Conservation (phyloP, 2,113 vertebrate species). For the Collichthys lucidus region DNA sequence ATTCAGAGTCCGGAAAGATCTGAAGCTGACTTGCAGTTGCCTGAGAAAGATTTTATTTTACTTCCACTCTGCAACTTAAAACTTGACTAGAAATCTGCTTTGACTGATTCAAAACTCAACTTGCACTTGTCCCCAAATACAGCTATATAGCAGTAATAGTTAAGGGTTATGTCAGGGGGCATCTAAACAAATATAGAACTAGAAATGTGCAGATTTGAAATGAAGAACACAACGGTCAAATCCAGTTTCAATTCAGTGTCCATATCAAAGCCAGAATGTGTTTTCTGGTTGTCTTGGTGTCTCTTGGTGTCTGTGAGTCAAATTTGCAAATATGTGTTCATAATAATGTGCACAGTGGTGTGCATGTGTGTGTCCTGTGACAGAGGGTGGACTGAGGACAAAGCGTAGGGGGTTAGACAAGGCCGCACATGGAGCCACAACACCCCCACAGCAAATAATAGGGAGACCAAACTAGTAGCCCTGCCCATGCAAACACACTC, state of each 20-base stretch:
- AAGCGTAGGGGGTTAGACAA: slow-evolving; percentile 53
- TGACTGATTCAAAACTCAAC: background rate
- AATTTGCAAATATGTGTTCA: slow-evolving; percentile 16
- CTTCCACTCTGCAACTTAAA: background rate
- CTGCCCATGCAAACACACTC: slow-evolving; percentile 59
- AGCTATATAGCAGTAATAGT: background rate
- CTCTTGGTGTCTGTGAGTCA: background rate
- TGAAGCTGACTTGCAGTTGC: slow-evolving; percentile 9
- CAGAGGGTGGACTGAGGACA: slow-evolving; percentile 60
- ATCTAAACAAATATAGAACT: background rate
- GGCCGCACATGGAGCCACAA: slow-evolving; percentile 69
- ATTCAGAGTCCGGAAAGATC: background rate
- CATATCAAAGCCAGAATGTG: background rate
- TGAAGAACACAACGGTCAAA: background rate
- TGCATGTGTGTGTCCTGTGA: slow-evolving; percentile 53
- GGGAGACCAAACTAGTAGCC: slow-evolving; percentile 62
- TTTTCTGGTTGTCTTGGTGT: background rate
- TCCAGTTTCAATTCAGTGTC: background rate
- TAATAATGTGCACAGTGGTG: slow-evolving; percentile 7
- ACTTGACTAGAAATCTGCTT: background rate
- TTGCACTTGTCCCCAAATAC: background rate
- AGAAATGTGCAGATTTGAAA: background rate
- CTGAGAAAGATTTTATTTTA: background rate
- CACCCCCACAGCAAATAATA: slow-evolving; percentile 71
- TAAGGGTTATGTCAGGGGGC: background rate